phyloP scores from a whole-genome alignment of 2,113 vertebrate genomes.

The Prunella himalayana region DNA sequence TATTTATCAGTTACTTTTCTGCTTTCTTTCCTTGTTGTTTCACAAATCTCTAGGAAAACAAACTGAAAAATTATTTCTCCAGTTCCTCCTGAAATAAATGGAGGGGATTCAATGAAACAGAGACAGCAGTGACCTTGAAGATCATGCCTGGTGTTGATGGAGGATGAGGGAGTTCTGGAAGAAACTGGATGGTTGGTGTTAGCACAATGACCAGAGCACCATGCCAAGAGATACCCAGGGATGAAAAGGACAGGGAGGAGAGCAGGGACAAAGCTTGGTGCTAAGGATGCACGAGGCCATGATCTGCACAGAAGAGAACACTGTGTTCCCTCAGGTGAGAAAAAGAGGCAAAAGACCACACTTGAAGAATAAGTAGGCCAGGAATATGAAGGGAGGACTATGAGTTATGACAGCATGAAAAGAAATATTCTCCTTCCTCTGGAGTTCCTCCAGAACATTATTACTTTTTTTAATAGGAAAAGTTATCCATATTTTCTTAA shows the following conservation, averaged over 20 bases:
- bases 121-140: not conserved
- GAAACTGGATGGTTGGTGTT: not conserved
- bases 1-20: not conserved
- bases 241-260: not conserved
- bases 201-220: not conserved
- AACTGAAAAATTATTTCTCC: not conserved
- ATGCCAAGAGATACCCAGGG: not conserved
- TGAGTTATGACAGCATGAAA: not conserved
- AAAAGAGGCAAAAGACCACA: not conserved
- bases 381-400: not conserved
- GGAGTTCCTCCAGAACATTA: not conserved
- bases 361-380: not conserved
- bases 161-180: not conserved
- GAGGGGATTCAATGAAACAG: not conserved
- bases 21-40: not conserved
- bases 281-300: not conserved
- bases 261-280: not conserved
- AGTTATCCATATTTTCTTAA: not conserved
- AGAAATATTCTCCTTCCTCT: not conserved
- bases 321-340: not conserved
- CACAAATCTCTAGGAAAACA: not conserved
- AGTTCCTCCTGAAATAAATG: not conserved
- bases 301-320: not conserved
- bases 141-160: not conserved
- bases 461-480: not conserved